Evolutionary conservation across 1,140 invertebrate genomes (phyloP), one percentile per base, ranked within the genome.

Genomic region (Megalonaias nervosa): DNA sequence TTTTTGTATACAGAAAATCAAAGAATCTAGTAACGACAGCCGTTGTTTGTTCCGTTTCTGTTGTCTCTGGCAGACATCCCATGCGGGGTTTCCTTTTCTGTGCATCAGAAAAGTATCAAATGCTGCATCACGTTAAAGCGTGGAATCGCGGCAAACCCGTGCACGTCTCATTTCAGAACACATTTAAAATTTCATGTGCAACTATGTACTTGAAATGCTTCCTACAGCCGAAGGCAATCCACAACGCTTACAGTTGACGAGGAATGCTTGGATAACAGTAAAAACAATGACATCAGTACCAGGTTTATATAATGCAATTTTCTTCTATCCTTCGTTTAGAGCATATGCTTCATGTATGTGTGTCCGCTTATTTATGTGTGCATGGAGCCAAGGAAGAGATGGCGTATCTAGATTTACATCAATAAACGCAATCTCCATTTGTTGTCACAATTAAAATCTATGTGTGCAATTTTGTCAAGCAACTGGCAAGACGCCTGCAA

Each of bases 201-300:
- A n/a, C n/a, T n/a, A n/a, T n/a, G n/a, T n/a, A n/a, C n/a, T n/a
- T n/a, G n/a, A n/a, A n/a, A n/a, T n/a, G n/a, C n/a, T 31, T 70
- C 61, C 6, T 72, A 21, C 19, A 69, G n/a, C 65, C 77, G 75
- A 75, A 79, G 4, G 72, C 77, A 17, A 75, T 56, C 9, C n/a
- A 75, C n/a, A 74, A 19, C 4, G 75, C 67, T 38, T 23, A 14
- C 2, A 59, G 12, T 31, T 23, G 26, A 9, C 69, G 55, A 57
- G 58, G 57, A 4, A 38, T 9, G 13, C 58, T 16, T 31, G 9
- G 21, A 16, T 4, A n/a, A 69, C 60, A 58, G 38, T 1, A 19
- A 62, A 4, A 60, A 71, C 62, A 58, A 77, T 68, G 9, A 79
- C 72, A 69, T 79, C 77, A 6, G 77, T 79, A 38, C 74, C 77